Percentiles rank a stretch among this genome's conserved stretches.
phyloP scores from a whole-genome alignment of 2,888 invertebrate species.

The Drosophila neoperkinsi region DNA sequence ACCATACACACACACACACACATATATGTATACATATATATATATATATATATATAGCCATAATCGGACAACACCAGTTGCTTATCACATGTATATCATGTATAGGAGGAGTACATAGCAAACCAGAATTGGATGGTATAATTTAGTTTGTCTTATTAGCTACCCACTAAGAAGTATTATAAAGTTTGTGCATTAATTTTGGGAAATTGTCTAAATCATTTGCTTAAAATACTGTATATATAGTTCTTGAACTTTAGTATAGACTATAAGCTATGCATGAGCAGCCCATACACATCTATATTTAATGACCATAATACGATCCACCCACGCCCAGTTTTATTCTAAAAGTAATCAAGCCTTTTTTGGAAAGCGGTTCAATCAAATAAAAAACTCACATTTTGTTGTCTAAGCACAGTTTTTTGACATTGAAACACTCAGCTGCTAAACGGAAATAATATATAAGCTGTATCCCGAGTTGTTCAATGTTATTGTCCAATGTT shows the following conservation, averaged over 20 bases:
- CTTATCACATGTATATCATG: conserved; percentile 15
- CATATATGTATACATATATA: not conserved
- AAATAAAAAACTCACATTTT: conserved; percentile 8
- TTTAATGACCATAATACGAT: conserved; percentile 26
- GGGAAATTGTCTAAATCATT: not conserved
- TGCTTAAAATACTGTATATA: too few relatives aligned
- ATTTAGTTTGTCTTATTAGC: not conserved
- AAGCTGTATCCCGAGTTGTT: not conserved
- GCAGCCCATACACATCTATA: not conserved
- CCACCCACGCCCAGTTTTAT: conserved; percentile 25
- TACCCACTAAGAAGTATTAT: not conserved
- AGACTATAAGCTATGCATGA: not conserved
- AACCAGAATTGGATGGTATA: not conserved
- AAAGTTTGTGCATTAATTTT: not conserved
- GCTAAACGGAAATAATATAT: not conserved
- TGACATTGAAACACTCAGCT: conserved; percentile 41
- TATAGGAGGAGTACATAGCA: not conserved
- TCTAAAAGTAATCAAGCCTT: conserved; percentile 26
- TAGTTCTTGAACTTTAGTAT: not conserved
- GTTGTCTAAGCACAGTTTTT: not conserved
- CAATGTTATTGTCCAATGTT: not conserved
- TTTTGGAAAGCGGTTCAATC: conserved; percentile 38
- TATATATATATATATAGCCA: not conserved
- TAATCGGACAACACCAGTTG: conserved; percentile 29
- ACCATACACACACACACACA: not conserved